phyloP scores from a whole-genome alignment of 2,888 invertebrate genomes.

The Drosophila mercatorum region DNA sequence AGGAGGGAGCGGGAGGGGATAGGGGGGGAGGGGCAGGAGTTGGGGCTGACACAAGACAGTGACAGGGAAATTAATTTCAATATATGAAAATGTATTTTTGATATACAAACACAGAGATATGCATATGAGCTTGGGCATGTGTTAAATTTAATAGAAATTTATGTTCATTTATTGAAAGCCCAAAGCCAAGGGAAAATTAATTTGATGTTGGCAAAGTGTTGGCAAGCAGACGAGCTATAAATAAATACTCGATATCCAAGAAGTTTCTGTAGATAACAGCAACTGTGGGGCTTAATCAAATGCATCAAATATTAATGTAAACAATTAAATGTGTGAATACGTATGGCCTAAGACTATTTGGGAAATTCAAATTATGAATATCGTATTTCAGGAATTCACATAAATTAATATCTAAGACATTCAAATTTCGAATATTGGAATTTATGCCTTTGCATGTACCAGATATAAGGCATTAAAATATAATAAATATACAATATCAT shows the following conservation, averaged over 20 bases:
- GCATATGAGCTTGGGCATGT: slow-evolving; percentile 7
- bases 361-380: background rate
- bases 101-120: slow-evolving; percentile 14
- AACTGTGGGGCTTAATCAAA: background rate
- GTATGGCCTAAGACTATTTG: background rate
- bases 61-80: slow-evolving; percentile 74
- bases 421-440: too few species aligned
- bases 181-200: slow-evolving; percentile 9
- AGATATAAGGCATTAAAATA: too few species aligned
- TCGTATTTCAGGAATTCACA: background rate
- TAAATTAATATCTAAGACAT: too few species aligned
- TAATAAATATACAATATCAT: too few species aligned
- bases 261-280: background rate
- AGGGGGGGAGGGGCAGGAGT: background rate
- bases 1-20: too few species aligned
- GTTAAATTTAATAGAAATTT: slow-evolving; percentile 60
- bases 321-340: background rate
- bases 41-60: slow-evolving; percentile 24
- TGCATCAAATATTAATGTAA: background rate
- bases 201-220: background rate
- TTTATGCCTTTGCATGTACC: too few species aligned
- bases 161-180: slow-evolving; percentile 48
- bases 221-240: background rate
- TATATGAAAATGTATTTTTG: slow-evolving; percentile 30
- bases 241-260: background rate